Base-by-base conservation (phyloP, 2,888 invertebrate genomes). In the Athalia cordata region DNA sequence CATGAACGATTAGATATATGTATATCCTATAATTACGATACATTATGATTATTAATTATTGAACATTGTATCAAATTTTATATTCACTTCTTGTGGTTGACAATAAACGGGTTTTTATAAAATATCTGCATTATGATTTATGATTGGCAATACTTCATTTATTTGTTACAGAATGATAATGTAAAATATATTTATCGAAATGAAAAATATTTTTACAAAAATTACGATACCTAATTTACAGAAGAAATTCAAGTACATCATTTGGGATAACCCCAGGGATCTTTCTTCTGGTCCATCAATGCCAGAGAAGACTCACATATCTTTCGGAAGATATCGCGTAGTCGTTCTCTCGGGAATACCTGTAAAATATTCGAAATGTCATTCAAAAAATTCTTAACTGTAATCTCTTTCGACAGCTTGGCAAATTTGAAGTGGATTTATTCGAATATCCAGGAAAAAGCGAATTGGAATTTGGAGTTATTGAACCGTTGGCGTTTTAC, bases 261-360 rank as follows among this genome's bases (percentile, higher is more conserved):
- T 82, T 85, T 89, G 5, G 89, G 79, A 90, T 93, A 94, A 65
- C 97, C 97, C 93, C 96, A 96, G 74, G 97, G 95, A 92, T 97
- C 97, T 85, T 93, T 92, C 85, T 94, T 95, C 80, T 93, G 93
- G 86, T 97, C 95, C 84, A 98, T 91, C 79, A 97, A 90, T 8
- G 93, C 90, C 13, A 97, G 90, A 7, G 96, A 96, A 1, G 96
- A 95, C 86, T 97, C 96, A 68, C 95, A 93, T 59, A 97, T 92
- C 88, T 95, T 95, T 47, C 93, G 93, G 79, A 97, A 91, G 50
- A 97, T 90, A 88, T 97, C 95, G 78, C 93, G 92, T 67, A 97
- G 89, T 87, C 96, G 95, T 81, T 94, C 95, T 86, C 95, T 95
- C 0, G 94, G 93, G 84, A 95, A 96, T 5, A 90, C 88, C 90